Evolutionary conservation across 2,113 vertebrate genomes (phyloP).

Genomic region (Leuciscus idus): DNA sequence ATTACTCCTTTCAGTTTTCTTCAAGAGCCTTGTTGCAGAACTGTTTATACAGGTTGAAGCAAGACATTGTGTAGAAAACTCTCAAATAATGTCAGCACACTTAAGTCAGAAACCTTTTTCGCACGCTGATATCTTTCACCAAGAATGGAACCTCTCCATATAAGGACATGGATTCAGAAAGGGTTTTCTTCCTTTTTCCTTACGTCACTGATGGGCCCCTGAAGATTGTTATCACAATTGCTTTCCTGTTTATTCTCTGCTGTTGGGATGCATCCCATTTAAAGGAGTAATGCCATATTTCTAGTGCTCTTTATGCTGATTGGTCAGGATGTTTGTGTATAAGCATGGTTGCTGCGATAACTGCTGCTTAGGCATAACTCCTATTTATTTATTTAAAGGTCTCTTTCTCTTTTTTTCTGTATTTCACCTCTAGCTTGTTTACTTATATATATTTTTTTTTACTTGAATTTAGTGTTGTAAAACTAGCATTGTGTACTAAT

Average conservation of each 20-base stretch:
- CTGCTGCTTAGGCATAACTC: neutral
- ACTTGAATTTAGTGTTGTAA: no score
- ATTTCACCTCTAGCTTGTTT: neutral
- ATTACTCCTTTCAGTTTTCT: neutral
- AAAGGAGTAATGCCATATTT: neutral
- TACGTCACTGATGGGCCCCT: conserved; percentile 64
- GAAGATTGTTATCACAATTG: conserved; percentile 70
- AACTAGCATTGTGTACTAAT: neutral
- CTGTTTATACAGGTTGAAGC: neutral
- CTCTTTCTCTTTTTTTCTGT: neutral
- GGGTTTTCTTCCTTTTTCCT: conserved; percentile 64
- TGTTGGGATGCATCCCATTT: conserved; percentile 46
- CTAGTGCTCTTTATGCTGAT: conserved; percentile 11
- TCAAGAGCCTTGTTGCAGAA: neutral
- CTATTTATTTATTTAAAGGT: no score
- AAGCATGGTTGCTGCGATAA: neutral
- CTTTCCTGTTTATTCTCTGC: conserved; percentile 75
- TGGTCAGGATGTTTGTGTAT: conserved; percentile 11
- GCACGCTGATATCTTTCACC: conserved; percentile 40
- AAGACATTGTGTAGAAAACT: neutral
- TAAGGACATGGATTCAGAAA: conserved; percentile 66
- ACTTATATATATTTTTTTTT: neutral
- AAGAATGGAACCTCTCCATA: conserved; percentile 64
- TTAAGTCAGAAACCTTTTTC: conserved; percentile 35
- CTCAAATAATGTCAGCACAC: neutral